Base-by-base conservation (phyloP, 2,888 invertebrate species). In the Leucania comma region DNA sequence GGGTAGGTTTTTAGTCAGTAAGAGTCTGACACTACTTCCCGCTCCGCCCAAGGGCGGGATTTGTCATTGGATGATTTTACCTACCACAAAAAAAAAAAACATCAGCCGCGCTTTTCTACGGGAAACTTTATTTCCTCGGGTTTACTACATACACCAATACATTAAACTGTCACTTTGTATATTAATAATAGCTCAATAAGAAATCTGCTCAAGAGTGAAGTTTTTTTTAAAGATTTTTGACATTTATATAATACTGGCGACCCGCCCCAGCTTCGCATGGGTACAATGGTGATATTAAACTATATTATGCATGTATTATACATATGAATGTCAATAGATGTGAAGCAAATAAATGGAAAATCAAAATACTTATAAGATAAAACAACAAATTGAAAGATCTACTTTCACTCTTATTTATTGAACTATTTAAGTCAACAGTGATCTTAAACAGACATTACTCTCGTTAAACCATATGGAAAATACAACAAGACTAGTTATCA, bases 401-500 rank as follows among this genome's bases (percentile, higher is more conserved):
- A 67, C 46, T 67, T 54, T 66, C 71, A 67, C 26, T 35, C 5
- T 67, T 54, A 71, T 66, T 64, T 71, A 65, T 65, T 46, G 22
- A n/a, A 46, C 9, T 17, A 54, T 38, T n/a, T 48, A 51, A 42
- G 50, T 42, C 35, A 22, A 26, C 10, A 32, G 0, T 35, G 22
- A 46, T 46, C 38, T 29, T 70, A 53, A 22, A 5, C 14, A 20
- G 24, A 53, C 20, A 42, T 53, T 22, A 35, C 32, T 53, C 20
- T 53, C 51, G 29, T 48, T 35, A 14, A 10, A 48, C 35, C 8
- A 5, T 29, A 42, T 56, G 26, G n/a, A 56, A 54, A 46, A 38
- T 53, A 24, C 20, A 2, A 20, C 24, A 38, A 29, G 17, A n/a
- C 35, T 20, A 46, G 6, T 24, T 50, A 38, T 42, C 54, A n/a